phyloP scores from a whole-genome alignment of 2,113 vertebrate species.

The Leiothrix lutea region DNA sequence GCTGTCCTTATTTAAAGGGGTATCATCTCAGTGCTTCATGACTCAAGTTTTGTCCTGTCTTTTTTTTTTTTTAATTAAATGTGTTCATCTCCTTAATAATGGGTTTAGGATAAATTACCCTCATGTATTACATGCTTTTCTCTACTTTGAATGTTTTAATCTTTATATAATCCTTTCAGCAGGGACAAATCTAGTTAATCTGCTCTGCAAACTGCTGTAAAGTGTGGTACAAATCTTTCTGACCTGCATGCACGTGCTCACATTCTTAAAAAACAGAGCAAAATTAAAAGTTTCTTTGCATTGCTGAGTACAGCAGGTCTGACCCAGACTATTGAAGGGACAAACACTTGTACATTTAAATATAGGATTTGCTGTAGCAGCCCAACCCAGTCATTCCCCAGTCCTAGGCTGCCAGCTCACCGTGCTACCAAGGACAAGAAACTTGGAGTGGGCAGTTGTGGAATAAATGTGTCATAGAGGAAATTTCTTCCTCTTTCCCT shows the following conservation, averaged over 20 bases:
- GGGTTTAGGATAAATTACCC: background rate
- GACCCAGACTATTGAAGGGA: background rate
- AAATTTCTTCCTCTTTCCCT: background rate
- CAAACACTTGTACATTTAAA: background rate
- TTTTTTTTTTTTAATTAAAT: background rate
- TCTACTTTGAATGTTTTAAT: conserved; percentile 35
- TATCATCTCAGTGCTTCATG: conserved; percentile 3
- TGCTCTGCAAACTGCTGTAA: background rate
- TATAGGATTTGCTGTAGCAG: background rate
- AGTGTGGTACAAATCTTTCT: conserved; percentile 26
- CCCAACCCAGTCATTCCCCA: background rate
- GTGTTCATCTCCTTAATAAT: conserved; percentile 14
- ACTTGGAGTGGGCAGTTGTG: background rate
- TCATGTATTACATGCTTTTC: background rate
- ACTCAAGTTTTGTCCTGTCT: background rate
- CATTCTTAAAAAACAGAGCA: background rate
- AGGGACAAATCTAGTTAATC: conserved; percentile 31
- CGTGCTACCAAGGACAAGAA: background rate
- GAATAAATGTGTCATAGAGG: background rate
- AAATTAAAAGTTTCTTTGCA: background rate
- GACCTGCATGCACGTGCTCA: background rate
- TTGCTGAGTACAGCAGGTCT: background rate
- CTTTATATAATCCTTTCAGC: conserved; percentile 42
- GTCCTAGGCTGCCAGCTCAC: background rate
- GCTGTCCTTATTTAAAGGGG: conserved; percentile 32